phyloP scores from a whole-genome alignment of 2,113 vertebrate genomes.

The Toxotes chatareus region DNA sequence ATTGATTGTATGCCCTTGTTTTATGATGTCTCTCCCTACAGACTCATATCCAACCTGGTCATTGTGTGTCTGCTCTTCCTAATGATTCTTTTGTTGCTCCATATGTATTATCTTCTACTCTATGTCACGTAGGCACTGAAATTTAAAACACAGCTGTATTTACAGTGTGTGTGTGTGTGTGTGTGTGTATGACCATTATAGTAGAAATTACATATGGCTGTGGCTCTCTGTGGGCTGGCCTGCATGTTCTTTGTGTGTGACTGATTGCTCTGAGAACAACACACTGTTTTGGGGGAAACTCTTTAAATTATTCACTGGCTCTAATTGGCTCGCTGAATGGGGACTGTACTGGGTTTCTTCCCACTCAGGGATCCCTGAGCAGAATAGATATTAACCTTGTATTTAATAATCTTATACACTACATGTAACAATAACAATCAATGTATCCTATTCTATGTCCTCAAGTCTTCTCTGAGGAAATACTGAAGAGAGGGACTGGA shows the following conservation, averaged over 20 bases:
- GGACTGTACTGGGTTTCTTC: constrained; percentile 57
- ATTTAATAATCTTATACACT: not conserved
- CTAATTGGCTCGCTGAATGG: constrained; percentile 70
- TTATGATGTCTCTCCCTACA: constrained; percentile 29
- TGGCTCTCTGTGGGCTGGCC: not conserved
- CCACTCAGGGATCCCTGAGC: constrained; percentile 15
- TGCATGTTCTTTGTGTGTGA: constrained; percentile 30
- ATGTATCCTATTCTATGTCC: not conserved
- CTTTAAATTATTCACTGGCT: constrained; percentile 77
- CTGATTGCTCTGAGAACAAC: constrained; percentile 46
- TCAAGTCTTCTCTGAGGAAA: not conserved
- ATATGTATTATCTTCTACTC: not conserved
- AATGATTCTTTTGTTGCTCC: constrained; percentile 9
- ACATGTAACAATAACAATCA: not conserved
- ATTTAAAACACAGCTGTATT: constrained; percentile 15
- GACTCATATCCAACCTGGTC: constrained; percentile 18
- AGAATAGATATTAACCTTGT: constrained; percentile 10
- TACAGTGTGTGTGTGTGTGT: not conserved
- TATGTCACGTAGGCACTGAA: not conserved
- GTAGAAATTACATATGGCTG: constrained; percentile 15
- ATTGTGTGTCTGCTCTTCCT: constrained; percentile 1
- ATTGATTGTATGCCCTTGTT: constrained; percentile 44
- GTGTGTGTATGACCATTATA: not conserved
- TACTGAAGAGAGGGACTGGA: not conserved
- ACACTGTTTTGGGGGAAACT: constrained; percentile 60